Evolutionary conservation across 2,888 invertebrate genomes (phyloP).

Genomic region (Cantharis flavilabris): DNA sequence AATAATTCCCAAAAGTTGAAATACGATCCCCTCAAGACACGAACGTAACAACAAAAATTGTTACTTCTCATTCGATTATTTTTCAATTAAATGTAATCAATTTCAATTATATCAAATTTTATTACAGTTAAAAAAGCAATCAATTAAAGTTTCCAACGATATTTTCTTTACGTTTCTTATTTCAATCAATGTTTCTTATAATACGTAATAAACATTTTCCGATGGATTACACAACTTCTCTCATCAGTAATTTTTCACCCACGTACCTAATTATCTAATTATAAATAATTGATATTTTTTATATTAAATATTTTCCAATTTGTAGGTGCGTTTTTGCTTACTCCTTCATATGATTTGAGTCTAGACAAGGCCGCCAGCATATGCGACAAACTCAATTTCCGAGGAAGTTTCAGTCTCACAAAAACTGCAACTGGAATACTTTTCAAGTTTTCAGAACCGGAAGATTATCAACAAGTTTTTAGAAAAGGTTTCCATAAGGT

Average conservation of each 20-base stretch:
- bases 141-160: neutral
- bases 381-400: constrained; percentile 88
- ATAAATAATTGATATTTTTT: neutral
- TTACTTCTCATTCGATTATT: neutral
- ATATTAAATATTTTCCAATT: constrained; percentile 15
- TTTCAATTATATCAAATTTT: neutral
- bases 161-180: neutral
- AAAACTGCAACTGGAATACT: constrained; percentile 88
- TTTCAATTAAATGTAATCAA: neutral
- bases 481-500: constrained; percentile 80
- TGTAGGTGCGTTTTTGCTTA: constrained; percentile 77
- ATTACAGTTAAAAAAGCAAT: neutral
- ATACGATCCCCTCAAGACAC: neutral
- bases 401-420: constrained; percentile 83
- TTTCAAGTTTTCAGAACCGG: constrained; percentile 85
- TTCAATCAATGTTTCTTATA: neutral
- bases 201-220: neutral
- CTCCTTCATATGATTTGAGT: constrained; percentile 83
- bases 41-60: neutral
- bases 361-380: constrained; percentile 85
- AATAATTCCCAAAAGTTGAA: neutral
- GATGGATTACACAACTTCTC: neutral
- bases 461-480: constrained; percentile 84
- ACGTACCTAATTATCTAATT: neutral
- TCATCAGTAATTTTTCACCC: neutral